Evolutionary conservation across 2,113 vertebrate species (phyloP).

Genomic region (Diglossa brunneiventris): DNA sequence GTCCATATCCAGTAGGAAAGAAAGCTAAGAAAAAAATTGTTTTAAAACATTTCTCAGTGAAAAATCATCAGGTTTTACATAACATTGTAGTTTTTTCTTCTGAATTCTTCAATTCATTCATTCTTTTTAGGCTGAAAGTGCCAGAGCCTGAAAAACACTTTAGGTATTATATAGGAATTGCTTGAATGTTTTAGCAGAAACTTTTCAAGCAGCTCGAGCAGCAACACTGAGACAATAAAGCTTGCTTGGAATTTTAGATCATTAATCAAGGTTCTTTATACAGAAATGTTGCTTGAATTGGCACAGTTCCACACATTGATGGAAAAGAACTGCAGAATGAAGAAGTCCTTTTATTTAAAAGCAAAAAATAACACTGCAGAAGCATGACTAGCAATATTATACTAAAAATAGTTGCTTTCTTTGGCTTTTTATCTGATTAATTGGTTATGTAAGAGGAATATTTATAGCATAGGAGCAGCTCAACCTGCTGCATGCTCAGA

Average conservation of each 20-base stretch:
- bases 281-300: slow-evolving; percentile 47
- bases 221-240: slow-evolving; percentile 13
- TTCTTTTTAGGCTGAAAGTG: neutral
- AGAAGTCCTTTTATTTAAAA: slow-evolving; percentile 40
- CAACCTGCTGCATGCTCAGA: neutral
- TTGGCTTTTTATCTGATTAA: slow-evolving; percentile 62
- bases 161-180: neutral
- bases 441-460: slow-evolving; percentile 55
- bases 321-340: slow-evolving; percentile 46
- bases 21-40: neutral
- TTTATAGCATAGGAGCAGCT: slow-evolving; percentile 32
- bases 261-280: slow-evolving; percentile 48
- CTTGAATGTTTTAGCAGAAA: slow-evolving; percentile 10
- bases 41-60: neutral
- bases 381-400: slow-evolving; percentile 54
- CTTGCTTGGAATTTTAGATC: slow-evolving; percentile 28
- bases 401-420: slow-evolving; percentile 55
- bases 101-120: neutral
- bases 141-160: neutral
- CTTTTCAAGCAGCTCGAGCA: neutral
- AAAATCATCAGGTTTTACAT: neutral
- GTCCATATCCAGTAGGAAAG: neutral
- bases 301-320: slow-evolving; percentile 45
- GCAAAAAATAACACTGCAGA: slow-evolving; percentile 43
- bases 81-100: neutral